These are phyloP conservation scores for Hemiscyllium ocellatum DNA, from an alignment of 2,113 vertebrate genomes.

Conservation along the genomic window DNA sequence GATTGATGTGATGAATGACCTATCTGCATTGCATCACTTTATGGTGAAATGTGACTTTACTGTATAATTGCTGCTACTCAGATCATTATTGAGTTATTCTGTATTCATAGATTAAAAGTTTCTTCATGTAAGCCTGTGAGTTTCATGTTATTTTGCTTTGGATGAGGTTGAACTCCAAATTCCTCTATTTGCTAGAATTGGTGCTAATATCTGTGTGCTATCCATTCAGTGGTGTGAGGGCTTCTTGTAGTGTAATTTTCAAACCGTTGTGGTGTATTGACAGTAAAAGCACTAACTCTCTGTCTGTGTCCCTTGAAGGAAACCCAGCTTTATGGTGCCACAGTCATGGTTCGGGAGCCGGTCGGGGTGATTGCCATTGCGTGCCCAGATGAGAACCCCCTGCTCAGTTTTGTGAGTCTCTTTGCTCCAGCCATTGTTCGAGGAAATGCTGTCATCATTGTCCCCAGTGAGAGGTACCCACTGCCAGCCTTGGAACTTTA, in stretches of 20 bases:
- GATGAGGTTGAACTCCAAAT: background rate
- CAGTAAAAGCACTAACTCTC: background rate
- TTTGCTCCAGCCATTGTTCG: conserved; percentile 66
- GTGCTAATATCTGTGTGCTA: background rate
- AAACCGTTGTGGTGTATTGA: background rate
- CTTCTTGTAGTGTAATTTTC: background rate
- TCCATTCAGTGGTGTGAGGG: background rate
- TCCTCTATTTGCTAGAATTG: background rate
- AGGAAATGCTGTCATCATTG: conserved; percentile 69
- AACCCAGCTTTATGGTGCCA: conserved; percentile 62
- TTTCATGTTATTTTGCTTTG: background rate
- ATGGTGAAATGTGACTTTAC: background rate
- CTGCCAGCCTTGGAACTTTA: conserved; percentile 67
- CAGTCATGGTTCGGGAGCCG: conserved; percentile 64
- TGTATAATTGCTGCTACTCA: background rate
- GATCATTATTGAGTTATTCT: background rate
- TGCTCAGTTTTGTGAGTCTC: conserved; percentile 72
- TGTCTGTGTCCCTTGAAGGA: conserved; percentile 50
- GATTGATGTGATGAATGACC: background rate
- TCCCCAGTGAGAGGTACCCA: conserved; percentile 68
- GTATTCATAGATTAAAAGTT: background rate
- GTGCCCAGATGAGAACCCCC: conserved; percentile 65
- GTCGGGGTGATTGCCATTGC: conserved; percentile 72
- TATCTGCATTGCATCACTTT: background rate
- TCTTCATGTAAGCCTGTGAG: background rate